Percentiles rank a stretch among this genome's conserved stretches.
Evolutionary conservation across 2,797 vertebrate species (phyloP).

Genomic region (Argentina silus): DNA sequence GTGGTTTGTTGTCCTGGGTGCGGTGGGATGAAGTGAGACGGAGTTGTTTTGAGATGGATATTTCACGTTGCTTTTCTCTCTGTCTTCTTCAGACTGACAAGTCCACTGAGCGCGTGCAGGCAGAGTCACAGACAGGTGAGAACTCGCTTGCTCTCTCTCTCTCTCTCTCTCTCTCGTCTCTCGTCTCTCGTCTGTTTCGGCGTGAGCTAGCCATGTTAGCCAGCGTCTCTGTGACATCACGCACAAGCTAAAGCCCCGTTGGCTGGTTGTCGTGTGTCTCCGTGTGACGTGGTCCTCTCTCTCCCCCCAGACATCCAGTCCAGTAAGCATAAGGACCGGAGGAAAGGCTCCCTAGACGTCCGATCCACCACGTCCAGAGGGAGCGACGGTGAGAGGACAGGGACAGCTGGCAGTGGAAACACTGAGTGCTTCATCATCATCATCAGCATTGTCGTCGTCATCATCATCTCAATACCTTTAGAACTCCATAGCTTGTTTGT

Average conservation of each 20-base stretch:
- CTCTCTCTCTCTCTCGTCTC: too few species aligned
- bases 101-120: slow-evolving; percentile 87
- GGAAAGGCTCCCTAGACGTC: slow-evolving; percentile 95
- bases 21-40: slow-evolving; percentile 14
- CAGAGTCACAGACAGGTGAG: slow-evolving; percentile 92
- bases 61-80: slow-evolving; percentile 43
- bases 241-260: too few species aligned
- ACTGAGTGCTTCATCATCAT: too few species aligned
- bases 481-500: slow-evolving; percentile 46
- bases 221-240: too few species aligned
- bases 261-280: background rate
- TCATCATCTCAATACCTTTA: slow-evolving; percentile 32
- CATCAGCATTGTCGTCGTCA: too few species aligned
- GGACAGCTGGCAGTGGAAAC: slow-evolving; percentile 36
- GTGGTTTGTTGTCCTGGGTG: slow-evolving; percentile 18
- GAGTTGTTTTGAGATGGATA: slow-evolving; percentile 13
- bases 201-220: too few species aligned
- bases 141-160: background rate
- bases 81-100: slow-evolving; percentile 81
- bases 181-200: too few species aligned
- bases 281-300: background rate
- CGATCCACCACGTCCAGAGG: slow-evolving; percentile 87
- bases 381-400: slow-evolving; percentile 87
- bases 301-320: slow-evolving; percentile 84
- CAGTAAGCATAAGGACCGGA: slow-evolving; percentile 90